phyloP scores from a whole-genome alignment of 2,888 invertebrate species.

The Dicyrtomina minuta region DNA sequence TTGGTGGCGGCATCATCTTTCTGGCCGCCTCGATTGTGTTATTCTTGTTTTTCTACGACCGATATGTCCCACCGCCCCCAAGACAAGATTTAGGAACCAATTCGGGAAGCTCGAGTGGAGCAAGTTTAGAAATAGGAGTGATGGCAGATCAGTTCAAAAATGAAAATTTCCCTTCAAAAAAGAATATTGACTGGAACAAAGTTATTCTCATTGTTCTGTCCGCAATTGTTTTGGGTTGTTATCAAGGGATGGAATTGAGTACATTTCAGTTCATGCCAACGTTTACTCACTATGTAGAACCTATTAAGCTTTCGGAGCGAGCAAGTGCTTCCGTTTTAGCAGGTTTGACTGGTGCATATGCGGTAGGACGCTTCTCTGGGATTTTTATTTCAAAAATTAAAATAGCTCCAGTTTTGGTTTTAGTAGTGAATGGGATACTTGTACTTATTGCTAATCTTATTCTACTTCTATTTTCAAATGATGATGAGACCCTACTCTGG shows the following conservation, averaged over 20 bases:
- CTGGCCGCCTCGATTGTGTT: slow-evolving; percentile 29
- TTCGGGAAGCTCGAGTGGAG: not conserved
- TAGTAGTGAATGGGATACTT: slow-evolving; percentile 32
- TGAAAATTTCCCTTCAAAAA: no score
- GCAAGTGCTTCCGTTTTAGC: slow-evolving; percentile 37
- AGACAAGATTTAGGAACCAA: slow-evolving; percentile 1
- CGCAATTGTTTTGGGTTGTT: slow-evolving; percentile 33
- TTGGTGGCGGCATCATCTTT: slow-evolving; percentile 33
- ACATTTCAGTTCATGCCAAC: slow-evolving; percentile 44
- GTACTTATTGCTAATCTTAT: slow-evolving; percentile 22
- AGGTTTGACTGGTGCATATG: slow-evolving; percentile 39
- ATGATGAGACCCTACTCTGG: slow-evolving; percentile 38
- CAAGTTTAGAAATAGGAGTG: not conserved
- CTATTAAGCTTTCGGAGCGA: slow-evolving; percentile 36
- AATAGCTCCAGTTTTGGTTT: slow-evolving; percentile 33
- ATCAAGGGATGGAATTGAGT: slow-evolving; percentile 42
- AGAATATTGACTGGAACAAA: not conserved
- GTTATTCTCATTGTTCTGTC: slow-evolving; percentile 31
- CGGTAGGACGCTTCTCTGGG: slow-evolving; percentile 35
- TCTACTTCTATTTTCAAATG: slow-evolving; percentile 29
- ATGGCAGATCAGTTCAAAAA: no score
- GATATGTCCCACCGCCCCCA: slow-evolving; percentile 39
- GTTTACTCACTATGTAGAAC: slow-evolving; percentile 41
- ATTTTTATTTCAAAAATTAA: slow-evolving; percentile 32
- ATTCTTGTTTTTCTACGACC: slow-evolving; percentile 35